Base-by-base conservation (phyloP, 1,140 invertebrate species). In the Choristoneura fumiferana region DNA sequence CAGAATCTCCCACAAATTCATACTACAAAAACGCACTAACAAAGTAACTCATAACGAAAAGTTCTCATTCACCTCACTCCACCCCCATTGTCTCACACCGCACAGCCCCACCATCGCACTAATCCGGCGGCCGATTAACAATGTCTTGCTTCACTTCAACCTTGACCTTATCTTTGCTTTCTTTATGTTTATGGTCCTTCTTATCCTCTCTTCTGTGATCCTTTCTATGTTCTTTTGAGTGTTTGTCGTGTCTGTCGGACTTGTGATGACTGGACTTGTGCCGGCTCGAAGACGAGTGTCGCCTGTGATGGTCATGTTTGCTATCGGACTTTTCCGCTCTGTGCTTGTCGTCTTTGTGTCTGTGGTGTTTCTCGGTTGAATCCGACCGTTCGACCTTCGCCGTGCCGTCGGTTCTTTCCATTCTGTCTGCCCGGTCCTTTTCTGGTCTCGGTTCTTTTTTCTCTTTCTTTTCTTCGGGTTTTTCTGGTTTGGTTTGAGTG, bases 91-190 rank as follows among this genome's bases (percentile, higher is more conserved):
- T 29, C 22, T 29, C 22, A 29, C 2, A 29, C 22, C 15, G n/a
- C 38, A n/a, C 12, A 18, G 10, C 12, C 13, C 17, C 29, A 17
- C 39, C 9, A 29, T n/a, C 58, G 60, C 38, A 8, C 62, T 86
- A 87, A 70, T 87, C 83, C 0, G 84, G 84, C 36, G 84, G 73
- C 15, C 71, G 73, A 53, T 84, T 80, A n/a, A 83, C 71, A 18
- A 74, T 63, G 2, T 61, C 65, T 35, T 78, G 70, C 63, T 45
- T 64, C 63, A 29, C 43, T 36, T 57, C 57, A 52, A n/a, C 61
- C 29, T 45, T 66, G 36, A 69, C 67, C 6, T 61, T 65, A 38
- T 56, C 67, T 1, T 86, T 76, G 52, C 69, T 79, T 36, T 81
- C 71, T 34, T 74, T 80, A 29, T 59, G 18, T 34, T 85, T 73